Evolutionary conservation across 2,888 invertebrate genomes (phyloP).

Genomic region (Macaria notata): DNA sequence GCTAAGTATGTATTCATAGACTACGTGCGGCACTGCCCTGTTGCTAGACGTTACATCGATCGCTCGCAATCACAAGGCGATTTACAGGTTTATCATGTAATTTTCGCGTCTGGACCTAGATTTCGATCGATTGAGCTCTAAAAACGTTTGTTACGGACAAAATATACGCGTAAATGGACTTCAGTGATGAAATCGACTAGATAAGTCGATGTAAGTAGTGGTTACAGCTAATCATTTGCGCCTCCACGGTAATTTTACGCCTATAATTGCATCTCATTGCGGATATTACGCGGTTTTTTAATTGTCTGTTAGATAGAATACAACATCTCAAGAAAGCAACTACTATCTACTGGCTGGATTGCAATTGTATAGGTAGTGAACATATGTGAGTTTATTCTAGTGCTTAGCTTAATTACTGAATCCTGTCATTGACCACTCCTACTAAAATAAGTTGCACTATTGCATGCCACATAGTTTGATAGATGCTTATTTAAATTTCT

Average conservation of each 20-base stretch:
- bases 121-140: not conserved
- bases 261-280: constrained; percentile 11
- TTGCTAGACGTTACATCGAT: constrained; percentile 71
- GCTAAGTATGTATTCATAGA: constrained; percentile 36
- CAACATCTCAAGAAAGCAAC: not conserved
- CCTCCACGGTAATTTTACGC: constrained; percentile 5
- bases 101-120: constrained; percentile 23
- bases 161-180: not conserved
- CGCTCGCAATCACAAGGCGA: constrained; percentile 37
- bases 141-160: not conserved
- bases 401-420: no score
- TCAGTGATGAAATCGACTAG: not conserved
- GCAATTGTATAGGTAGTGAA: no score
- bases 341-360: not conserved
- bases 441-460: no score
- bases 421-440: no score
- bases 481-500: no score
- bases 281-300: constrained; percentile 10
- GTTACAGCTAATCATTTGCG: constrained; percentile 6
- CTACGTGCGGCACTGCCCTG: constrained; percentile 61
- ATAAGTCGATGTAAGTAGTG: not conserved
- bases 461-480: no score
- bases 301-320: constrained; percentile 7
- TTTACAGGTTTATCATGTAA: constrained; percentile 36
- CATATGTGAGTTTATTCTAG: no score